Evolutionary conservation across 2,113 vertebrate species (phyloP).

Genomic region (Potamarius usumacintae): DNA sequence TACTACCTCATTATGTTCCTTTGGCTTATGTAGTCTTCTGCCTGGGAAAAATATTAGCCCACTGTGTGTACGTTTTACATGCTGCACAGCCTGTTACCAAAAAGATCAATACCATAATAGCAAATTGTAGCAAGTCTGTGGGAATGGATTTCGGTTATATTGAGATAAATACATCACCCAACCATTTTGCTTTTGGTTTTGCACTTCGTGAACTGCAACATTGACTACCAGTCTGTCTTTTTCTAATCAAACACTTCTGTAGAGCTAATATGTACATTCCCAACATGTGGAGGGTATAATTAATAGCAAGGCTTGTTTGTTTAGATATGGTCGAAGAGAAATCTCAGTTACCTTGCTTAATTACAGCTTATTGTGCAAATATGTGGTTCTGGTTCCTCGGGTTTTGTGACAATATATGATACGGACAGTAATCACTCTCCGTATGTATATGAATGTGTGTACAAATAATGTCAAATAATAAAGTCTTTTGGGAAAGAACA

Average conservation of each 20-base stretch:
- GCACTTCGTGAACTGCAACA: conserved; percentile 14
- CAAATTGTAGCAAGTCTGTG: not conserved
- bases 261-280: not conserved
- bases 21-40: conserved; percentile 6
- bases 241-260: conserved; percentile 7
- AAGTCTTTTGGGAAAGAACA: not conserved
- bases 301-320: conserved; percentile 5
- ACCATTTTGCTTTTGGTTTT: conserved; percentile 34
- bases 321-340: conserved; percentile 53
- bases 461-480: not conserved
- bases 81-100: conserved; percentile 24
- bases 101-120: conserved; percentile 36
- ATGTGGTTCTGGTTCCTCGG: conserved; percentile 55
- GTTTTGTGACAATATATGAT: conserved; percentile 45
- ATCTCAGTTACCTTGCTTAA: conserved; percentile 58
- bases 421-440: not conserved
- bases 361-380: conserved; percentile 62
- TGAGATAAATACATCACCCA: not conserved
- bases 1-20: conserved; percentile 6
- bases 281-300: conserved; percentile 21
- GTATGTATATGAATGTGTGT: not conserved
- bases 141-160: conserved; percentile 24
- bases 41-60: conserved; percentile 8
- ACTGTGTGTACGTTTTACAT: conserved; percentile 26
- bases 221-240: not conserved